phyloP scores from a whole-genome alignment of 2,888 invertebrate species.

The Trachelus iudaicus region DNA sequence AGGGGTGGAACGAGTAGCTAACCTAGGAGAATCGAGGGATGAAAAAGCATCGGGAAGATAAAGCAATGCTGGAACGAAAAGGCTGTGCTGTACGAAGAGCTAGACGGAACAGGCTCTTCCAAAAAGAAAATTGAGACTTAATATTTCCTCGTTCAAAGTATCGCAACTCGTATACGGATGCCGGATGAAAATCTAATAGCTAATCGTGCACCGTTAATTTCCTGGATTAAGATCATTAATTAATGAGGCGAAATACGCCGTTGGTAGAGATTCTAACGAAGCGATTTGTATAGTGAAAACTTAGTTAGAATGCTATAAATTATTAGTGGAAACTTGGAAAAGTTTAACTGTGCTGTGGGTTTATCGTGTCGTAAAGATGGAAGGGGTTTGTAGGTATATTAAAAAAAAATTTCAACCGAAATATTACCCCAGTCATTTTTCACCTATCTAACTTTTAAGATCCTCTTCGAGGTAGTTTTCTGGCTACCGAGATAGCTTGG shows the following conservation, averaged over 20 bases:
- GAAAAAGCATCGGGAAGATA: not conserved
- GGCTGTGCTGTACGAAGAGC: not conserved
- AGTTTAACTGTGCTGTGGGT: not conserved
- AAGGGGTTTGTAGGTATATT: not conserved
- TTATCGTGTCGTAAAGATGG: not conserved
- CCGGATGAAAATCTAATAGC: not conserved
- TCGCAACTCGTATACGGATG: not conserved
- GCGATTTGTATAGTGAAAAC: not conserved
- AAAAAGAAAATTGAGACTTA: not conserved
- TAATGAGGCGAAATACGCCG: not conserved
- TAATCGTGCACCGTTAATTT: not conserved
- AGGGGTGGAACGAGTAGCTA: not conserved
- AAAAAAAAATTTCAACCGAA: slow-evolving; percentile 22
- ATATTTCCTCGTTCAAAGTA: not conserved
- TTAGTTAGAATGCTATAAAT: not conserved
- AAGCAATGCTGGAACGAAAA: not conserved
- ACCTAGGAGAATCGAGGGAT: not conserved
- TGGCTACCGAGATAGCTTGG: not conserved
- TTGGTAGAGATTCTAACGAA: not conserved
- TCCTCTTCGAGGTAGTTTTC: slow-evolving; percentile 8
- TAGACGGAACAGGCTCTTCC: not conserved
- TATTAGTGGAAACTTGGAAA: not conserved
- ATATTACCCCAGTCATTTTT: slow-evolving; percentile 22
- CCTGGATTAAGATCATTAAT: not conserved
- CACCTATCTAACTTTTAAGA: slow-evolving; percentile 21